Base-by-base conservation (phyloP, 2,888 invertebrate species). In the Drosophila greeni region DNA sequence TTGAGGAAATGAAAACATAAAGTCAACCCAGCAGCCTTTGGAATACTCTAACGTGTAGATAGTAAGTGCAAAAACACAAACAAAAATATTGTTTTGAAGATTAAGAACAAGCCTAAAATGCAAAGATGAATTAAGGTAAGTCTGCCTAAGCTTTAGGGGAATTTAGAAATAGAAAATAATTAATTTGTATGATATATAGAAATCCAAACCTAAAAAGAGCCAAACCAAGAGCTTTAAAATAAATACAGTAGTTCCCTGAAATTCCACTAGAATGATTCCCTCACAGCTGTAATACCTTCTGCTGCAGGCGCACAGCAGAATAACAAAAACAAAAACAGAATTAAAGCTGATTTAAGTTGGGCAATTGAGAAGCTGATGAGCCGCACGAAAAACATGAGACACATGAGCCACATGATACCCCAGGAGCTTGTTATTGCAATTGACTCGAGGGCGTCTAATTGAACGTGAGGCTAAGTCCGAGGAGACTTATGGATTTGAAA, bases 381-480 rank as follows among this genome's bases (percentile, higher is more conserved):
- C 24, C 24, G 31, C 57, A 57, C 34, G 18, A 34, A 31, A 59
- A 57, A 57, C 57, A 39, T 37, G 29, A 57, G 61, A 26, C 48
- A 48, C 60, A 59, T 37, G 29, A 57, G 61, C 33, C 48, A 48
- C 60, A 59, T 59, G 61, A 61, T 61, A 40, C 26, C 29, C 60
- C 26, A 16, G 20, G 61, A 59, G 59, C 60, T 61, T 60, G 61
- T 61, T 61, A 59, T 60, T 61, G 64, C 62, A 62, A 62, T 62
- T 62, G 49, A 34, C 48, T 54, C 61, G 49, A 42, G 42, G 56
- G 52, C 47, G 59, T 39, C 74, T 79, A 74, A 76, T 71, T 76
- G 76, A 65, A 74, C 74, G 74, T 74, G 79, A 52, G 74, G 48
- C 42, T 34, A 43, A 37, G n/a, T 34, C 14, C 16, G n/a, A 33